Base-by-base conservation (phyloP, 2,113 vertebrate species). In the Petaurus breviceps region DNA sequence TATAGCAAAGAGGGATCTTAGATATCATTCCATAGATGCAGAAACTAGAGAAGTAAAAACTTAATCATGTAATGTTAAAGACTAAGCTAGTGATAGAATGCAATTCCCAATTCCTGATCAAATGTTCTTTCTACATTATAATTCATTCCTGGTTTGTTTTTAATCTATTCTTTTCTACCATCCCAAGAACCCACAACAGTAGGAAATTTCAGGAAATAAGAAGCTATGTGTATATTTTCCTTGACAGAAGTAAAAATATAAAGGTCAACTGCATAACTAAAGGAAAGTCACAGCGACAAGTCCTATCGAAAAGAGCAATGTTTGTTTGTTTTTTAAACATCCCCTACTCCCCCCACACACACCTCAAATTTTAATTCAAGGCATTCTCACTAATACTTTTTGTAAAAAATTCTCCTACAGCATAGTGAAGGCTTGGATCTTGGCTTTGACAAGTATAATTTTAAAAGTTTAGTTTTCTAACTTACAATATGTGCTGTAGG, bases 101-200 rank as follows among this genome's bases (percentile, higher is more conserved):
- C 28, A 55, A 77, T n/a, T n/a, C 57, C 57, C 11, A 31, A 31
- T 28, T 57, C 28, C 61, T 90, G 93, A 25, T 16, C 8, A 61
- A 50, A 91, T 28, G 95, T 97, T 93, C 90, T 90, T 89, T 92
- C 90, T n/a, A n/a, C 50, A 51, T 93, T 95, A 26, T 94, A 68
- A 9, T 68, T 93, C 55, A 68, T 68, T 68, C 57, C 57, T 68
- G 11, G 22, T 54, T 54, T 54, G 28, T 61, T 61, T 61, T 68
- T 31, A 68, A 68, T 68, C 57, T 68, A 37, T 68, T 57, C 55
- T 57, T 37, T 37, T 37, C 57, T 68, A 68, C 57, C 31, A 68
- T 37, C 31, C 31, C 57, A 68, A 37, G 31, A 11, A 68, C 28
- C 10, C 4, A 57, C 9, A 68, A 8, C 14, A 68, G 31, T 11